Base-by-base conservation (phyloP, 2,888 invertebrate genomes). In the Microctonus hyperodae region DNA sequence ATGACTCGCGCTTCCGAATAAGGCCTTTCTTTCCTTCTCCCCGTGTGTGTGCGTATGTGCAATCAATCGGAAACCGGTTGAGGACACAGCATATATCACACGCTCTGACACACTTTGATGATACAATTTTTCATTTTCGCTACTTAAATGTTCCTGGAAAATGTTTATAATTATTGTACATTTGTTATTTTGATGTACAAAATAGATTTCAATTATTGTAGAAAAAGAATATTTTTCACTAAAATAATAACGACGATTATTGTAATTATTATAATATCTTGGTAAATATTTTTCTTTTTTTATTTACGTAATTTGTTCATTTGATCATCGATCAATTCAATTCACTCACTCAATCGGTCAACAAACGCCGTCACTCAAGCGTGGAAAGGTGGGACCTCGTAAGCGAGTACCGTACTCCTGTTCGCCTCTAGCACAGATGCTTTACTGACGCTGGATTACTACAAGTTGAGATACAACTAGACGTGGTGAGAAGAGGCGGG, bases 21-120 rank as follows among this genome's bases (percentile, higher is more conserved):
- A 63, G 67, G 67, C 48, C 61, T 64, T 63, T 67, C 63, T 67
- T 67, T 63, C 53, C 51, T 59, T 20, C 51, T 64, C 33, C 35
- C 50, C 3, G 28, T 28, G 28, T 28, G 31, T 62, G 63, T 51
- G 25, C 11, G 31, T 62, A 58, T 58, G 67, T 63, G 67, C 67
- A 67, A 63, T 63, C 63, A 58, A 67, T 67, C 44, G 67, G 63
- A 61, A 67, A 67, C 67, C 67, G 67, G 67, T 67, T 67, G 67
- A 53, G 53, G 63, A 56, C 48, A 63, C 51, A 28, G 16, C 55
- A 65, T 58, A 64, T 64, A 44, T 55, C 50, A 33, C 60, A 40
- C 53, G 61, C 53, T 59, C 44, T 67, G 63, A 59, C 63, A 67
- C 67, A 67, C 58, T 67, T 59, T 28, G 13, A 33, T n/a, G 16